Percentiles rank a stretch among this genome's conserved stretches.
Conservation (phyloP, 2,797 vertebrate genomes). For the Leptoclinus maculatus region DNA sequence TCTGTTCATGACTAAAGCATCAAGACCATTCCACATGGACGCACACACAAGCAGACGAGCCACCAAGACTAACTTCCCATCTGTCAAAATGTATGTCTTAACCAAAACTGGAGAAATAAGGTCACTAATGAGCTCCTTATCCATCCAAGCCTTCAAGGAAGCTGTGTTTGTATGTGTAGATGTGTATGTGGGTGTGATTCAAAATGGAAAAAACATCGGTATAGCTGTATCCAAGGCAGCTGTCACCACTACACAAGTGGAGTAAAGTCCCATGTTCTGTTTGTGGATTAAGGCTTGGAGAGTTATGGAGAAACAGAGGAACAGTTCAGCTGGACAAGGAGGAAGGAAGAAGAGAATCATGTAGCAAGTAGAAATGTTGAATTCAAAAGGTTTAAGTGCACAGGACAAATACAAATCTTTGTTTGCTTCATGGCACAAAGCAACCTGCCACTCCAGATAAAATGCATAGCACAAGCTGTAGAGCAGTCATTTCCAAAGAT, state of each 20-base stretch:
- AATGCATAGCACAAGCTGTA: background rate
- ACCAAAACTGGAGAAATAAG: constrained; percentile 13
- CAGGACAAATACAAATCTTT: background rate
- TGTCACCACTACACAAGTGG: constrained; percentile 19
- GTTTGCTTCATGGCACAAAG: background rate
- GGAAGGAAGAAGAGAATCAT: background rate
- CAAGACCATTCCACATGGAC: background rate
- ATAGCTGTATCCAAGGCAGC: constrained; percentile 36
- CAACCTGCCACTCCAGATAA: background rate
- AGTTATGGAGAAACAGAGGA: constrained; percentile 1
- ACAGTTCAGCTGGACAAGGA: background rate
- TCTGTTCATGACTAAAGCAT: background rate
- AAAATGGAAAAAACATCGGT: constrained; percentile 41
- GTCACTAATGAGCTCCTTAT: constrained; percentile 35
- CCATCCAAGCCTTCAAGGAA: constrained; percentile 32
- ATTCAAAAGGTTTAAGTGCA: background rate
- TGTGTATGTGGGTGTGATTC: constrained; percentile 19
- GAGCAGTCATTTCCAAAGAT: background rate
- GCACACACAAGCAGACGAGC: background rate
- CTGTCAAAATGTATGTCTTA: background rate
- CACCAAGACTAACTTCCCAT: background rate
- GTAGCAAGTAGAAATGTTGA: background rate
- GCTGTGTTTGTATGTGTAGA: constrained; percentile 19
- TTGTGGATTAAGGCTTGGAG: background rate
- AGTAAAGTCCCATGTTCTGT: constrained; percentile 5